Base-by-base conservation (phyloP, 2,888 invertebrate genomes). In the Andrena chrysosceles region DNA sequence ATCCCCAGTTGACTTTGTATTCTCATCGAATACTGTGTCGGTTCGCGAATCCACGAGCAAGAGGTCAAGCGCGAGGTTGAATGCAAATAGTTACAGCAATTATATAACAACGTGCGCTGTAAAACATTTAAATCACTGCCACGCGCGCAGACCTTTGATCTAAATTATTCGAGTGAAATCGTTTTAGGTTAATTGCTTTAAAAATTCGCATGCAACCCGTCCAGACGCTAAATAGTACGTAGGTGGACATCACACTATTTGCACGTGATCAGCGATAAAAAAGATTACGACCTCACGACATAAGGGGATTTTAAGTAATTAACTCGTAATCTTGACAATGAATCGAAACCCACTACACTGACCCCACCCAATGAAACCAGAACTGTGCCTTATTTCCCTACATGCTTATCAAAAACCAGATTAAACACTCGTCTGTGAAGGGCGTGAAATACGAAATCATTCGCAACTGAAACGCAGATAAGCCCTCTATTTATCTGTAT, bases 391-490 rank as follows among this genome's bases (percentile, higher is more conserved):
- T 10, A 75, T 72, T 71, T 74, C 67, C 7, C 31, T 7, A 26
- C 0, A n/a, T 2, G 31, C 16, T 87, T 81, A 84, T 87, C 87
- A 63, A 49, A 72, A 29, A 56, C 20, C 10, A 23, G 20, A 60
- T 29, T 62, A 67, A 16, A 42, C 63, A 42, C 52, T 42, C 56
- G 33, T 70, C 8, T 48, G 62, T 64, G 77, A 77, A n/a, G 35
- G 62, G 54, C 48, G 66, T 52, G 35, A 62, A 70, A 76, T 31
- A 56, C 29, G 74, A 81, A 73, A 71, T 69, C 26, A 71, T 69
- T 81, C 75, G 67, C 42, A 77, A 75, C 59, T 81, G 56, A 23
- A 71, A 69, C 52, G 56, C 16, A 56, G 81, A 81, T 81, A 81
- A 79, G 48, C 42, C 10, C 1, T 8, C 3, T 10, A 35, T 10